Evolutionary conservation across 2,888 invertebrate genomes (phyloP).

Genomic region (Leuctra nigra): DNA sequence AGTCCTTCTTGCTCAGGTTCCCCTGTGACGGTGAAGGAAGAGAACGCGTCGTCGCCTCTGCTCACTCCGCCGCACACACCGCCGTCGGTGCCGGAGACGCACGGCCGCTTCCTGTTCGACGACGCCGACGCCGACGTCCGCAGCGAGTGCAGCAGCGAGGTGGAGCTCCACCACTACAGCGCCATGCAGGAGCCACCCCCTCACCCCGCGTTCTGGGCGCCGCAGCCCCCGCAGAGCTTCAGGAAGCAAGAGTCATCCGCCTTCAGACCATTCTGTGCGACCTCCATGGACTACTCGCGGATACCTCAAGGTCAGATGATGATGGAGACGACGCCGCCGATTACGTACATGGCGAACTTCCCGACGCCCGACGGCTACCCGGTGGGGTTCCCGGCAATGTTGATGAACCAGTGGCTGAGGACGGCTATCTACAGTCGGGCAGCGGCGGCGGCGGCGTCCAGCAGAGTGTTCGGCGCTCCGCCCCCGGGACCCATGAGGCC

Average conservation of each 20-base stretch:
- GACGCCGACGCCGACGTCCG: constrained; percentile 25
- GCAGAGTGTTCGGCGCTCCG: constrained; percentile 48
- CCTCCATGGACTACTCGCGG: constrained; percentile 35
- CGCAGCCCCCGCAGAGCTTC: constrained; percentile 8
- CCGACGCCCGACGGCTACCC: constrained; percentile 17
- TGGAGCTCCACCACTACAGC: constrained; percentile 33
- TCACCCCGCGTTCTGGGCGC: constrained; percentile 37
- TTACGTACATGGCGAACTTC: constrained; percentile 21
- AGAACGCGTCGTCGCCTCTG: constrained; percentile 41
- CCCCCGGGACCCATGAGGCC: constrained; percentile 39
- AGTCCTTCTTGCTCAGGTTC: constrained; percentile 17
- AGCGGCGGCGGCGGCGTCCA: constrained; percentile 44
- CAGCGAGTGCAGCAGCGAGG: constrained; percentile 24
- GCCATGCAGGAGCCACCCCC: too few relatives aligned
- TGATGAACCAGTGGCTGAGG: constrained; percentile 69
- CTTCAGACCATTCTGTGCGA: constrained; percentile 44
- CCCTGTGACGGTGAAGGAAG: constrained; percentile 20
- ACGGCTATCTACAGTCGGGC: constrained; percentile 38
- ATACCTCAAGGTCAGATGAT: constrained; percentile 8
- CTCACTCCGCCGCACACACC: constrained; percentile 69
- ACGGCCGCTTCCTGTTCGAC: constrained; percentile 16
- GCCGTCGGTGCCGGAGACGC: constrained; percentile 46
- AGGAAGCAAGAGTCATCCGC: constrained; percentile 37
- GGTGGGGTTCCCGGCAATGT: constrained; percentile 44
- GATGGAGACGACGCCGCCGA: constrained; percentile 12